Percentiles rank a stretch among this genome's conserved stretches.
phyloP scores from a whole-genome alignment of 2,888 invertebrate species.

The Lasioglossum lativentre region DNA sequence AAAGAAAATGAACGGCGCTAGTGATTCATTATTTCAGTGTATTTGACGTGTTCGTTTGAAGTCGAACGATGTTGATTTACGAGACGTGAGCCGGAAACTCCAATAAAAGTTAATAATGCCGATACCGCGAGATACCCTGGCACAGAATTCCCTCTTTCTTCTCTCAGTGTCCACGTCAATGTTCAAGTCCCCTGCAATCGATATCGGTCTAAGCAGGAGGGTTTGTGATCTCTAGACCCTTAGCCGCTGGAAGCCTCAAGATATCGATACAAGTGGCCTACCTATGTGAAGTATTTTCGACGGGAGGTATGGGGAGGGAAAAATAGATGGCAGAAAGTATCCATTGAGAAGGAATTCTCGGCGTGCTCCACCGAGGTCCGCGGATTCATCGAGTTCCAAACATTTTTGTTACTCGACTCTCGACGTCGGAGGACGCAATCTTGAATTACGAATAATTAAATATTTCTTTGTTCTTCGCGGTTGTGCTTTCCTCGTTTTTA shows the following conservation, averaged over 20 bases:
- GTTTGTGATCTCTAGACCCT: conserved; percentile 42
- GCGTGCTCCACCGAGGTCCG: conserved; percentile 4
- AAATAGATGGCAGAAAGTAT: conserved; percentile 36
- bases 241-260: conserved; percentile 32
- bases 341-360: conserved; percentile 25
- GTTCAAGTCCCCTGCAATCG: conserved; percentile 44
- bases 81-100: not conserved
- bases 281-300: conserved; percentile 56
- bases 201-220: conserved; percentile 50
- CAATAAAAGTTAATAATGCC: conserved; percentile 15
- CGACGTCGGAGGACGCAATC: not conserved
- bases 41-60: not conserved
- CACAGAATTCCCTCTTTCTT: conserved; percentile 13
- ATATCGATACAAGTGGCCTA: conserved; percentile 51
- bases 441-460: not conserved
- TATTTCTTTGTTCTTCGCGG: no score
- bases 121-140: conserved; percentile 7
- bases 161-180: conserved; percentile 1
- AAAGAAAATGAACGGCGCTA: not conserved
- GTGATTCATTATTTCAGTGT: not conserved
- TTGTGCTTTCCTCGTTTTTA: not conserved
- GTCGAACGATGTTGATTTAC: not conserved
- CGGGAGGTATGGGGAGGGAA: conserved; percentile 14
- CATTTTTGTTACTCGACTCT: conserved; percentile 6
- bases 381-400: conserved; percentile 23